Conservation (phyloP, 2,888 invertebrate species). For the Stenurella melanura region DNA sequence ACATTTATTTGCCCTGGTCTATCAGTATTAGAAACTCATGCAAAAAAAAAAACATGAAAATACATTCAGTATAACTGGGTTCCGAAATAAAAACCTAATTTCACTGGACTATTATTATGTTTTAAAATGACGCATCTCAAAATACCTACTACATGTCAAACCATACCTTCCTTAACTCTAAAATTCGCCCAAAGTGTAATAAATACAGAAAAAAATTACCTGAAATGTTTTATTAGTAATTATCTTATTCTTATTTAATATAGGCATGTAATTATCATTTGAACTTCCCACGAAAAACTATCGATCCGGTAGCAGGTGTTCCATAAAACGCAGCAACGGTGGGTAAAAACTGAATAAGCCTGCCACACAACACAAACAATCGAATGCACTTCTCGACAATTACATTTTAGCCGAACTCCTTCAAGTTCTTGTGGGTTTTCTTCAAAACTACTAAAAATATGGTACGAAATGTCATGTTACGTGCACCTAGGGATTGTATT, state of each 20-base stretch:
- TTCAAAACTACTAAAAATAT: slow-evolving; percentile 27
- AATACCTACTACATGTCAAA: too few species aligned
- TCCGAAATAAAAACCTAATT: too few species aligned
- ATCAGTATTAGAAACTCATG: too few species aligned
- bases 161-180: too few species aligned
- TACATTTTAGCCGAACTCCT: slow-evolving; percentile 40
- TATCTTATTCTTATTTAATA: too few species aligned
- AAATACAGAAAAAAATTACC: slow-evolving; percentile 3
- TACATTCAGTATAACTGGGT: too few species aligned
- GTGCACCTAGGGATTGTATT: slow-evolving; percentile 30
- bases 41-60: too few species aligned
- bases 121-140: too few species aligned
- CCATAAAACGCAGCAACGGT: slow-evolving; percentile 9
- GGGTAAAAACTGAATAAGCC: not conserved
- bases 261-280: slow-evolving; percentile 4
- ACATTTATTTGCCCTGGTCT: too few species aligned
- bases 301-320: slow-evolving; percentile 33
- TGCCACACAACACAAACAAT: slow-evolving; percentile 36
- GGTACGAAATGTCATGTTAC: slow-evolving; percentile 42
- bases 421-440: slow-evolving; percentile 39
- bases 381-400: slow-evolving; percentile 22
- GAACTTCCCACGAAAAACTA: slow-evolving; percentile 30
- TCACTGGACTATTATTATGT: too few species aligned
- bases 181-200: too few species aligned
- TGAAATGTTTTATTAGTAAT: not conserved